Conservation (phyloP, 2,888 invertebrate genomes). For the Orthosia cruda region DNA sequence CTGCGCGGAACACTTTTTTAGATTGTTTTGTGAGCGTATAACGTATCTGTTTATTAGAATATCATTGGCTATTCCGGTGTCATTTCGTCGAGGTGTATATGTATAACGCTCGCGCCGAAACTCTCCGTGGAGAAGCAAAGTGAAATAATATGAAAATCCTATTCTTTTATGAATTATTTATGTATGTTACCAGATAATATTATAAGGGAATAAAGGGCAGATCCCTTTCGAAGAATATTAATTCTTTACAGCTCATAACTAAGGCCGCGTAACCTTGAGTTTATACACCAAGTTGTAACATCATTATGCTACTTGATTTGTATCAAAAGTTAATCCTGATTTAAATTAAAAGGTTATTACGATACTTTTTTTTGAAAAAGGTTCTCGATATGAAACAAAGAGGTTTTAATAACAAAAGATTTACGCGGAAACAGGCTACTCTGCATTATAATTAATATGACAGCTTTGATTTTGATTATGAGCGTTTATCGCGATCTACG, state of each 20-base stretch:
- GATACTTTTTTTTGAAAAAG: conserved; percentile 16
- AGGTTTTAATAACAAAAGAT: conserved; percentile 70
- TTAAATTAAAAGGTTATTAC: conserved; percentile 21
- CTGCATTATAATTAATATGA: conserved; percentile 72
- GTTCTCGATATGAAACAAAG: conserved; percentile 48
- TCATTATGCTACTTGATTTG: conserved; percentile 32
- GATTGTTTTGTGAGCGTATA: too few species aligned
- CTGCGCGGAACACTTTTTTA: too few species aligned
- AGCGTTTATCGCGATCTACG: conserved; percentile 63
- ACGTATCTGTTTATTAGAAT: too few species aligned
- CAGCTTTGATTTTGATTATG: too few species aligned
- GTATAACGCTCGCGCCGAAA: conserved; percentile 63
- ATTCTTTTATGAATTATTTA: conserved; percentile 80
- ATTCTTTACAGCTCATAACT: conserved; percentile 58
- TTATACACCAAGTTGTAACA: conserved; percentile 47
- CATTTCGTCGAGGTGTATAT: conserved; percentile 70
- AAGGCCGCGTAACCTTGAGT: conserved; percentile 42
- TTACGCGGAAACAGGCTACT: conserved; percentile 70
- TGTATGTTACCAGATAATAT: conserved; percentile 68
- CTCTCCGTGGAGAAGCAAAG: conserved; percentile 70
- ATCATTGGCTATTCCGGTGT: conserved; percentile 60
- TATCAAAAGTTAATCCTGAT: conserved; percentile 26
- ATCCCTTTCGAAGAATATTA: conserved; percentile 65
- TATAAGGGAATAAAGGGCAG: conserved; percentile 67
- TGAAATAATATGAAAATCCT: conserved; percentile 79